A percentile compares a stretch with the other conserved stretches of the same genome.
Evolutionary conservation across 2,888 invertebrate species (phyloP).

Genomic region (Eupeodes latifasciatus): DNA sequence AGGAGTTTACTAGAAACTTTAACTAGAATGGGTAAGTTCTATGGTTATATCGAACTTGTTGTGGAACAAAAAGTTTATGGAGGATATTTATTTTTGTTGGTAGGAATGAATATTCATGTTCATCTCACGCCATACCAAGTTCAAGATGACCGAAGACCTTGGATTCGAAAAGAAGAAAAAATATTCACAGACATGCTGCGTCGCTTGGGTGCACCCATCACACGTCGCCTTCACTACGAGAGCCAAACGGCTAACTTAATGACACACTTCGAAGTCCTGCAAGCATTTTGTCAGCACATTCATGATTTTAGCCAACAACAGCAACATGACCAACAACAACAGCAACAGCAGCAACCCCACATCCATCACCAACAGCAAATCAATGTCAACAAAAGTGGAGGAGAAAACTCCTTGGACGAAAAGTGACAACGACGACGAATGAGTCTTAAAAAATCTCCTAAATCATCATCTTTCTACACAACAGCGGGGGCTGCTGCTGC

Average conservation of each 20-base stretch:
- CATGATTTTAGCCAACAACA: constrained; percentile 82
- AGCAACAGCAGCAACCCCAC: constrained; percentile 77
- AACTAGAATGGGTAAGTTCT: constrained; percentile 87
- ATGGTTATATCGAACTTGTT: not conserved
- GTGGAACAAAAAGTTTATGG: not conserved
- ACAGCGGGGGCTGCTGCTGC: constrained; percentile 40
- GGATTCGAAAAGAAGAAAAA: constrained; percentile 93
- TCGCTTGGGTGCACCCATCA: constrained; percentile 88
- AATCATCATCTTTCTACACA: constrained; percentile 65
- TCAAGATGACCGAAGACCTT: constrained; percentile 90
- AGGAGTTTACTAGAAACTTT: constrained; percentile 89
- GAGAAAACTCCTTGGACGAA: constrained; percentile 81
- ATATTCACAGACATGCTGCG: constrained; percentile 89
- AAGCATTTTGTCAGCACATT: constrained; percentile 85
- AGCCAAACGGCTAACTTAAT: constrained; percentile 86
- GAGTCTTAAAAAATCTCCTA: constrained; percentile 80
- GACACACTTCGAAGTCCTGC: constrained; percentile 91
- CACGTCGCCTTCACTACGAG: constrained; percentile 87
- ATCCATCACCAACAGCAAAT: constrained; percentile 78
- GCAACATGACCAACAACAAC: constrained; percentile 76
- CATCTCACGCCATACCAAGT: constrained; percentile 97
- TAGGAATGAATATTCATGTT: constrained; percentile 89
- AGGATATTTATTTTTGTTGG: not conserved
- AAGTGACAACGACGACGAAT: constrained; percentile 84
- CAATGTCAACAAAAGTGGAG: constrained; percentile 71